Evolutionary conservation across 30 jellyfish, hydroid and myxozoan genomes (phyloP).

Genomic region (Mastigias papua): DNA sequence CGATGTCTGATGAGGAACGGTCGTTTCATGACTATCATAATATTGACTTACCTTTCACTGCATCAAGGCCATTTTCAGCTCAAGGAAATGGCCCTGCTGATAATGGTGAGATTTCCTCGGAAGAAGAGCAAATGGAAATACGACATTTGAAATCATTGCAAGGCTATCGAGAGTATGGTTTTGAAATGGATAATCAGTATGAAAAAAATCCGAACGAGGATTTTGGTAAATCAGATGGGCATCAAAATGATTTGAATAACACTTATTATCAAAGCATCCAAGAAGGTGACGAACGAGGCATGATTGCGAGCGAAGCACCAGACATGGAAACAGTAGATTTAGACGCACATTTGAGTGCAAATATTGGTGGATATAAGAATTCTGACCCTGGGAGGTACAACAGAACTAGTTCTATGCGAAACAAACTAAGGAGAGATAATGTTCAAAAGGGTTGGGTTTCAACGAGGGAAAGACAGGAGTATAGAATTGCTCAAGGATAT

Average conservation of each 20-base stretch:
- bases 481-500: neutral
- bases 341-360: no score
- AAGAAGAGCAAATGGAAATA: neutral
- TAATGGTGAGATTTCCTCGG: neutral
- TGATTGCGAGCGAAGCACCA: constrained; percentile 5
- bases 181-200: neutral
- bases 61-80: neutral
- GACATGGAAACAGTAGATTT: neutral
- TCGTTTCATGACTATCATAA: neutral
- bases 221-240: neutral
- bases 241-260: no score
- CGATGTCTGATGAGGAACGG: neutral
- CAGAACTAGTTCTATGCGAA: no score
- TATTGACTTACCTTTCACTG: neutral
- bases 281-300: neutral
- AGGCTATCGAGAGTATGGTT: neutral
- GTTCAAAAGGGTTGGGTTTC: no score
- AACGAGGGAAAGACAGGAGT: neutral
- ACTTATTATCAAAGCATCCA: no score
- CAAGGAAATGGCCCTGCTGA: neutral
- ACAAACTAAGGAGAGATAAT: no score
- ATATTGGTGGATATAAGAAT: no score
- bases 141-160: neutral
- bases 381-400: no score
- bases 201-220: neutral